phyloP scores from a whole-genome alignment of 30 jellyfish, hydroid and myxozoan genomes.

The Morbakka virulenta region DNA sequence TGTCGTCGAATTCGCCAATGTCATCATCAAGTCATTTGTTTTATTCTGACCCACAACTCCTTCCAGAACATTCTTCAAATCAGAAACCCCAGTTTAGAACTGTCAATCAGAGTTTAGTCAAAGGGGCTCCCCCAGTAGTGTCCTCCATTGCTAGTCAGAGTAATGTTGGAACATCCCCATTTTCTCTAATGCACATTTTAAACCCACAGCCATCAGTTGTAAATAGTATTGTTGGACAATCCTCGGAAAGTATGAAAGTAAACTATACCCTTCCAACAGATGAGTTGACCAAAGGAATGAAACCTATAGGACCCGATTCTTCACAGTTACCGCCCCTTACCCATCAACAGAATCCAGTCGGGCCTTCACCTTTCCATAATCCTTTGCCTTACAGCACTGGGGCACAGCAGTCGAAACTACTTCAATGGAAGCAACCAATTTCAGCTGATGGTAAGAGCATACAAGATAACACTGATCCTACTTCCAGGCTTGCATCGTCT shows the following conservation, averaged over 20 bases:
- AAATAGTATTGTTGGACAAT: background rate
- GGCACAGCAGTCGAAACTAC: conserved; percentile 80
- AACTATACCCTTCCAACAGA: background rate
- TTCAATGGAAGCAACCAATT: conserved; percentile 81
- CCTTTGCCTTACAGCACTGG: conserved; percentile 23
- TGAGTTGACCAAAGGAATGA: background rate
- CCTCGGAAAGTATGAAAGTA: background rate
- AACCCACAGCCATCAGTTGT: conserved; percentile 25
- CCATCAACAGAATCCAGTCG: background rate
- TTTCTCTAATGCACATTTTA: conserved; percentile 27
- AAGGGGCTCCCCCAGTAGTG: background rate
- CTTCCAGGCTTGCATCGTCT: conserved; percentile 1
- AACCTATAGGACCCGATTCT: background rate
- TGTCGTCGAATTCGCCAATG: background rate
- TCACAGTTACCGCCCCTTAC: background rate
- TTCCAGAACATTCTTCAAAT: background rate
- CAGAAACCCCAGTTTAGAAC: background rate
- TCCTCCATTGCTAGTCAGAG: background rate
- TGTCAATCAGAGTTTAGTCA: background rate
- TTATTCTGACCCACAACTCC: background rate
- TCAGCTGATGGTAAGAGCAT: conserved; percentile 18
- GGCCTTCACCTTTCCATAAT: background rate
- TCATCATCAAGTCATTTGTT: background rate
- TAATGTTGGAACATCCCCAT: background rate
- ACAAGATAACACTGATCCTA: conserved; percentile 7